These are phyloP conservation scores for Sarcophaga rosellei DNA, from an alignment of 2,888 invertebrate species.

Conservation along the genomic window DNA sequence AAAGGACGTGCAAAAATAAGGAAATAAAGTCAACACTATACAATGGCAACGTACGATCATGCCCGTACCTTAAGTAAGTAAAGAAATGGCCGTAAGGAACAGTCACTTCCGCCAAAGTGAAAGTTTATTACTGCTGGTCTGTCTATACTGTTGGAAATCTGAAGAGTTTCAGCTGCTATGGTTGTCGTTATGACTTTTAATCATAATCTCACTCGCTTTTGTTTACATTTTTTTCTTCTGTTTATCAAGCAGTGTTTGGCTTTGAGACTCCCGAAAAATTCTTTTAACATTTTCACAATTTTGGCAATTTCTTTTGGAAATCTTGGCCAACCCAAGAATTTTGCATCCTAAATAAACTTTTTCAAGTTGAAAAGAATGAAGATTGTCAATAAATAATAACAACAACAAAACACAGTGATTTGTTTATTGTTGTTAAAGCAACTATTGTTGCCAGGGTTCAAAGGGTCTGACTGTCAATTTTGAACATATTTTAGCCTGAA, in stretches of 20 bases:
- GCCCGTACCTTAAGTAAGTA: too few species aligned
- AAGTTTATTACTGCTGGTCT: slow-evolving; percentile 35
- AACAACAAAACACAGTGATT: slow-evolving; percentile 14
- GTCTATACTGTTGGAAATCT: neutral
- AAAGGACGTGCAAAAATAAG: neutral
- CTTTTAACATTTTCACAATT: neutral
- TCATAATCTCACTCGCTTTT: slow-evolving; percentile 18
- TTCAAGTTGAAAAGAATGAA: neutral
- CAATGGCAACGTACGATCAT: neutral
- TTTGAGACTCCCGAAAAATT: neutral
- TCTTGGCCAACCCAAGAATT: neutral
- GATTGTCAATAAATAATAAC: slow-evolving; percentile 8
- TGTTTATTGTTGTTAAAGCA: slow-evolving; percentile 21
- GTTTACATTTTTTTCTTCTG: neutral
- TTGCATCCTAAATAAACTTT: slow-evolving; percentile 41
- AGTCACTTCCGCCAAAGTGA: slow-evolving; percentile 25
- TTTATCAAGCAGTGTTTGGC: neutral
- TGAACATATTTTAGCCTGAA: neutral
- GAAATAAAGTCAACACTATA: neutral
- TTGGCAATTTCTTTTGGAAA: slow-evolving; percentile 16
- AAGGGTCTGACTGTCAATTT: neutral
- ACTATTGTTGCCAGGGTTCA: neutral
- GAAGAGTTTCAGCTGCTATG: neutral
- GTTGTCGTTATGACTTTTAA: slow-evolving; percentile 7
- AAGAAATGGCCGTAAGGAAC: neutral